Conservation (phyloP, 2,888 invertebrate genomes). For the Chelonus formosanus region DNA sequence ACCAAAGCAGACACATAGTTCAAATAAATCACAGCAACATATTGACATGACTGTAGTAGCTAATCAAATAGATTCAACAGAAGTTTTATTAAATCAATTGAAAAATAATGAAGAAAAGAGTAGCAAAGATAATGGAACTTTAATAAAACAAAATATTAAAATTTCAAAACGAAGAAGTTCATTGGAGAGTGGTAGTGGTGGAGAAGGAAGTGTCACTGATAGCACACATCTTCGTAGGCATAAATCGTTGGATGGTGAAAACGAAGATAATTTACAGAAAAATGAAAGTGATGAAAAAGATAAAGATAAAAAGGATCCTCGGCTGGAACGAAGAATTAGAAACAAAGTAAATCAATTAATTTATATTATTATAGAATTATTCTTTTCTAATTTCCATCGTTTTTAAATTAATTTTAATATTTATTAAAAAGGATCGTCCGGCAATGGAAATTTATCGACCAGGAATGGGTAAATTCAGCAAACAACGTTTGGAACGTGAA, state of each 20-base stretch:
- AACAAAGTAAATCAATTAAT: constrained; percentile 68
- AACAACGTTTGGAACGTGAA: constrained; percentile 68
- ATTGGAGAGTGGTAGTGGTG: constrained; percentile 60
- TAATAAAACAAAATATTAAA: constrained; percentile 47
- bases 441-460: constrained; percentile 91
- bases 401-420: not conserved
- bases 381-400: constrained; percentile 4
- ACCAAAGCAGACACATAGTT: constrained; percentile 48
- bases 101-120: not conserved
- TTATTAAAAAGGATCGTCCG: constrained; percentile 77
- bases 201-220: constrained; percentile 57
- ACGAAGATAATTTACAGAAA: constrained; percentile 67
- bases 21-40: too few species aligned
- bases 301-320: constrained; percentile 68
- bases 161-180: constrained; percentile 59
- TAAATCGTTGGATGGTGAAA: constrained; percentile 70
- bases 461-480: constrained; percentile 83
- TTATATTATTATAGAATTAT: constrained; percentile 1
- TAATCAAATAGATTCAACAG: not conserved
- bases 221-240: constrained; percentile 65
- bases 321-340: constrained; percentile 72
- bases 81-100: constrained; percentile 1
- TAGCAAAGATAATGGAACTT: constrained; percentile 30
- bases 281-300: constrained; percentile 69
- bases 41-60: not conserved